Percentiles rank a stretch among this genome's conserved stretches.
Evolutionary conservation across 2,113 vertebrate genomes (phyloP).

Genomic region (Jaculus jaculus): DNA sequence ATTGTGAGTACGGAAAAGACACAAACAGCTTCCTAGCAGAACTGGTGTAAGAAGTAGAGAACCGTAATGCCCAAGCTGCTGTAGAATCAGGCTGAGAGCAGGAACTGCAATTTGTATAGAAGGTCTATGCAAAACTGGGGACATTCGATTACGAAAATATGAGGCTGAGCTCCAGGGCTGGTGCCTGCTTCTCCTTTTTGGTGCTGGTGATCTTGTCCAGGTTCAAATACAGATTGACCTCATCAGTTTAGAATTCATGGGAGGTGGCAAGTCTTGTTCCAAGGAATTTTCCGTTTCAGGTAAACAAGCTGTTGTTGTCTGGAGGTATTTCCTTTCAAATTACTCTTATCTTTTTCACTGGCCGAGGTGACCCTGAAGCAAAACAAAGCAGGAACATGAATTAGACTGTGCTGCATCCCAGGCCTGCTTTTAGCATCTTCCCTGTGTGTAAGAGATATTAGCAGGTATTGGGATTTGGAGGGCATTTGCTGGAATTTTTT

Average conservation of each 20-base stretch:
- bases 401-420: background rate
- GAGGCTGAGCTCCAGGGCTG: background rate
- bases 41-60: background rate
- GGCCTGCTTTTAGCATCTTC: background rate
- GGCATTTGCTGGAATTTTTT: background rate
- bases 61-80: background rate
- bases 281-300: constrained; percentile 61
- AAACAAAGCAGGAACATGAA: background rate
- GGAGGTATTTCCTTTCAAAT: constrained; percentile 48
- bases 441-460: background rate
- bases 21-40: background rate
- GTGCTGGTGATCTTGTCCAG: background rate
- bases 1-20: background rate
- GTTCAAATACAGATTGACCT: constrained; percentile 13
- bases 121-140: background rate
- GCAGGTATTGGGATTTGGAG: background rate
- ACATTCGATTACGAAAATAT: background rate
- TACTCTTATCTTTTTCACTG: constrained; percentile 33
- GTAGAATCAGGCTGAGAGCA: background rate
- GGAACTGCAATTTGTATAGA: background rate
- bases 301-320: constrained; percentile 50
- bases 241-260: constrained; percentile 16
- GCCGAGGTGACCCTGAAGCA: constrained; percentile 14
- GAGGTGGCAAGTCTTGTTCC: constrained; percentile 15
- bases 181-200: background rate